Base-by-base conservation (phyloP, 64 coral and sea anemone species). In the Astreopora myriophthalma region DNA sequence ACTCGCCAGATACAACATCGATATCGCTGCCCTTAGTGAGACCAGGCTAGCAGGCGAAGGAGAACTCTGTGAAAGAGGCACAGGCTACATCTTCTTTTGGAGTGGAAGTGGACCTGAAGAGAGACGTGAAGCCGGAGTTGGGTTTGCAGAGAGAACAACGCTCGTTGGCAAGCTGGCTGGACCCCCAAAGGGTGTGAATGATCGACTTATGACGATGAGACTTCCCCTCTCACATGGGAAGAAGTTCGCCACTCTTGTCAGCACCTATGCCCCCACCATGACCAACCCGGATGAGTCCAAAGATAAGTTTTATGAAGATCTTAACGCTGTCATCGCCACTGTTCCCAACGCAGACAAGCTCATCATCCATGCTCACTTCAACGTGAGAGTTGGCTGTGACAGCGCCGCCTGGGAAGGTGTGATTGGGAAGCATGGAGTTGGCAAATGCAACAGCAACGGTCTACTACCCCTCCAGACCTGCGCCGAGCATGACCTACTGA, bases 231-330 rank as follows among this genome's bases (percentile, higher is more conserved):
- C 61, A 52, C 63, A 19, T 44, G 3, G 40, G 32, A 86, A 86
- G 34, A 35, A 10, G 66, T 69, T 38, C 6, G 84, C 61, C 58
- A 86, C 57, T 8, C 34, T 86, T 22, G 31, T 86, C 84, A 69
- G 60, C 51, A 26, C 63, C 27, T 69, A 70, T 69, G 84, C 57
- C 20, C 34, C 51, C 14, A 86, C 84, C 84, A 86, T 86, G 29
- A 71, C 84, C n/a, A 86, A 86, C 66, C 63, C 84, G 4, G 84
- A 86, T 25, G 84, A 86, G 26, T 22, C n/a, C 17, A 70, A 86
- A 69, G 62, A 69, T 27, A 86, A 49, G 60, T 63, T 63, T 24
- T 63, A 63, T n/a, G n/a, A 63, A 63, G 58, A 63, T 22, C 58
- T 63, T 16, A 24, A 63, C 19, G 58, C 58, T 44, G 40, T 44